Conservation (phyloP, 92 coral and sea anemone species). For the Palythoa grandis region DNA sequence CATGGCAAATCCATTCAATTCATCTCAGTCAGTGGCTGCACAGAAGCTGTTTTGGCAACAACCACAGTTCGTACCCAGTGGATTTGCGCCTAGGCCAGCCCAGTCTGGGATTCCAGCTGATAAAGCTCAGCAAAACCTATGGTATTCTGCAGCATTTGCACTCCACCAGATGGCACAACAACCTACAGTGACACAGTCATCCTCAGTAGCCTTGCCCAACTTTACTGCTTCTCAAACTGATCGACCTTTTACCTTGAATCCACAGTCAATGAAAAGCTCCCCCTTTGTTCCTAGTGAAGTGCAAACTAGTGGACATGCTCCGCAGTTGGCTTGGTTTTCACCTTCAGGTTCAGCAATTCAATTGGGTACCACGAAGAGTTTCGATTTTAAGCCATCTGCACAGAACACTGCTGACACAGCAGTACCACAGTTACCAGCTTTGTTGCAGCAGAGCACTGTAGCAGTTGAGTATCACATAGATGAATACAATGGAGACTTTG, state of each 20-base stretch:
- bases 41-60: constrained; percentile 80
- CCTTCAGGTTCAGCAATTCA: constrained; percentile 32
- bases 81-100: constrained; percentile 55
- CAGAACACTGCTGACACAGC: neutral
- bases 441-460: constrained; percentile 11
- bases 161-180: constrained; percentile 52
- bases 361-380: constrained; percentile 44
- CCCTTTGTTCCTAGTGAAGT: constrained; percentile 19
- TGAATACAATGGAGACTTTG: constrained; percentile 11
- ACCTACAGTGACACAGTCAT: constrained; percentile 22
- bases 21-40: constrained; percentile 29
- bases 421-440: constrained; percentile 12
- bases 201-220: constrained; percentile 2
- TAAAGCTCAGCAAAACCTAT: constrained; percentile 45
- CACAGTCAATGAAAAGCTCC: constrained; percentile 39
- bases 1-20: constrained; percentile 14
- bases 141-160: constrained; percentile 64
- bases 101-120: constrained; percentile 65
- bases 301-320: neutral
- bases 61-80: constrained; percentile 58
- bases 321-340: neutral
- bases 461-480: constrained; percentile 19
- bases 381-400: constrained; percentile 52
- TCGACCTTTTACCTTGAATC: constrained; percentile 25
- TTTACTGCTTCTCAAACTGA: neutral